Evolutionary conservation across 2,797 vertebrate genomes (phyloP).

Genomic region (Ispidina picta): DNA sequence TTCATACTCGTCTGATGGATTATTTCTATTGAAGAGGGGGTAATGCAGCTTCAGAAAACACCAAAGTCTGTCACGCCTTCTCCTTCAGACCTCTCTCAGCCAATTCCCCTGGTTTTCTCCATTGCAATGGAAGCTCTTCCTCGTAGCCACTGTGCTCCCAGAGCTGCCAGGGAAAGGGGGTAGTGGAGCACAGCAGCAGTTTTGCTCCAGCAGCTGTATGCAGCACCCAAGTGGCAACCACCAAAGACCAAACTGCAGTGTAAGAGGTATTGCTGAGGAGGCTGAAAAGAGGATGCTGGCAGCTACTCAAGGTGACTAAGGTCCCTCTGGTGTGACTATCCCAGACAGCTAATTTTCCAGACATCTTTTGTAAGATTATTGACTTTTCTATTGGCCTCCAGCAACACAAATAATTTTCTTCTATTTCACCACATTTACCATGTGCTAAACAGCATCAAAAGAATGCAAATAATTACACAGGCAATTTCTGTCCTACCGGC

Average conservation of each 20-base stretch:
- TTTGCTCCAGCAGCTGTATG: neutral
- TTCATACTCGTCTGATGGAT: neutral
- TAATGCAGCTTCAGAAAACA: neutral
- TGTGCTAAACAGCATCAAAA: neutral
- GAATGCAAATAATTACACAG: neutral
- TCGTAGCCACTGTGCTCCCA: fast-evolving
- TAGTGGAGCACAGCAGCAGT: neutral
- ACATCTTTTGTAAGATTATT: neutral
- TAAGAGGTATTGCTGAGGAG: neutral
- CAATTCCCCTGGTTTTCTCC: neutral
- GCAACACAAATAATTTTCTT: neutral
- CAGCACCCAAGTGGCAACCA: fast-evolving
- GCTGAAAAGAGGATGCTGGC: neutral
- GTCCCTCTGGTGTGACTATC: neutral
- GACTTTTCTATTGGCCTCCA: neutral
- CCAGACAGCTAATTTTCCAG: neutral
- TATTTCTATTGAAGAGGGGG: neutral
- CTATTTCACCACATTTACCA: neutral
- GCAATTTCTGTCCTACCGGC: neutral
- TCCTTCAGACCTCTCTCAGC: neutral
- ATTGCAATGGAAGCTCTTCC: neutral
- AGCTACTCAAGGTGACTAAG: neutral
- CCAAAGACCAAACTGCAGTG: neutral
- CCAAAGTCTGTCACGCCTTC: neutral
- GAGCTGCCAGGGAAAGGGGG: neutral